These are phyloP conservation scores for Xiphydria camelus DNA, from an alignment of 2,888 invertebrate species.

Conservation along the genomic window DNA sequence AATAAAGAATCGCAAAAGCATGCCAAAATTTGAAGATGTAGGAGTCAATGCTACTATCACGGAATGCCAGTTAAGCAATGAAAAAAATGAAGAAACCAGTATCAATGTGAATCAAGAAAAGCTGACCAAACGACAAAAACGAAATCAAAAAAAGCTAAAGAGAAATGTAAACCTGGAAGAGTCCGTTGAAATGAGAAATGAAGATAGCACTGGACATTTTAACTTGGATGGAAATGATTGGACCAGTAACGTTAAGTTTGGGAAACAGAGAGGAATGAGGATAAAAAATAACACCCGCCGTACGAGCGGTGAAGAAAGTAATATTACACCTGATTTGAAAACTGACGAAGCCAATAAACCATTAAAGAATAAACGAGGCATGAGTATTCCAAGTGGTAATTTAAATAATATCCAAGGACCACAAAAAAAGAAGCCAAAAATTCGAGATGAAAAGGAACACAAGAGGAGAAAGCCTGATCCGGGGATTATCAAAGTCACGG, in stretches of 20 bases:
- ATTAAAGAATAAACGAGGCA: constrained; percentile 6
- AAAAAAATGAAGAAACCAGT: background rate
- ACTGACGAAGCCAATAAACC: constrained; percentile 15
- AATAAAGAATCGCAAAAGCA: constrained; percentile 35
- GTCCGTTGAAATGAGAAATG: too few species aligned
- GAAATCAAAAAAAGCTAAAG: constrained; percentile 32
- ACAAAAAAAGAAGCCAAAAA: constrained; percentile 59
- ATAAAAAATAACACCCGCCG: constrained; percentile 13
- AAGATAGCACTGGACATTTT: constrained; percentile 8
- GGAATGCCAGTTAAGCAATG: background rate
- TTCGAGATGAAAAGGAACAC: constrained; percentile 51
- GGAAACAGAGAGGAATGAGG: too few species aligned
- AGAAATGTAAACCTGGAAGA: constrained; percentile 22
- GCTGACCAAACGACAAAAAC: constrained; percentile 46
- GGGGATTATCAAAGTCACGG: constrained; percentile 59
- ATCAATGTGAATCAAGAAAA: too few species aligned
- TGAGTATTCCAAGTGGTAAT: constrained; percentile 24
- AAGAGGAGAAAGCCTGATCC: constrained; percentile 54
- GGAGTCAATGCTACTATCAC: too few species aligned
- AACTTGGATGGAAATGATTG: constrained; percentile 32
- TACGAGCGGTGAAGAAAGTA: constrained; percentile 19
- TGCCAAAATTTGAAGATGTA: too few species aligned
- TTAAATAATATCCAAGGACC: constrained; percentile 40
- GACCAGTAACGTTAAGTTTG: constrained; percentile 27
- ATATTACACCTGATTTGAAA: constrained; percentile 17